Evolutionary conservation across 2,113 vertebrate species (phyloP).

Genomic region (Malaclemys terrapin): DNA sequence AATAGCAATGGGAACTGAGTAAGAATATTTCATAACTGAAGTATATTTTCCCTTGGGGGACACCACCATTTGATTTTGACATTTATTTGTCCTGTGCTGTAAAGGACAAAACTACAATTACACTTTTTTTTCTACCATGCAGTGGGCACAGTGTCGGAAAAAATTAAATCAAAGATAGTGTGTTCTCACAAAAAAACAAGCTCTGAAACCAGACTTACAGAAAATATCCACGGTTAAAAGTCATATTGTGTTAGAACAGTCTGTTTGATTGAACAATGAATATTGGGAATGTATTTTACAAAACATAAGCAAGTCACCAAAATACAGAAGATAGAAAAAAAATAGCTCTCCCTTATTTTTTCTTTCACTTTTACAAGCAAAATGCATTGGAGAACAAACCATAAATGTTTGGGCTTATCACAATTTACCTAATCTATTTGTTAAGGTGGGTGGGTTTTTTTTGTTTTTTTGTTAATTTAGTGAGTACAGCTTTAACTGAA

Average conservation of each 20-base stretch:
- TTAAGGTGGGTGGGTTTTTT: neutral
- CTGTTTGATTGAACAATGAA: neutral
- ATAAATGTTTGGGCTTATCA: neutral
- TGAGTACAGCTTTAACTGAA: slow-evolving; percentile 16
- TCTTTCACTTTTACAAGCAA: neutral
- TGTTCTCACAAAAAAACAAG: slow-evolving; percentile 70
- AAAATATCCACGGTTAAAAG: slow-evolving; percentile 51
- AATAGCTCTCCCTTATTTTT: neutral
- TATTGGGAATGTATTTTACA: slow-evolving; percentile 4
- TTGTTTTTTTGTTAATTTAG: neutral
- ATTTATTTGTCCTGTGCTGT: slow-evolving; percentile 87
- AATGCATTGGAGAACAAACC: neutral
- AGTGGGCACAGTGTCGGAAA: slow-evolving; percentile 78
- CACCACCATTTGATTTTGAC: slow-evolving; percentile 86
- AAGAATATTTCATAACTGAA: slow-evolving; percentile 83
- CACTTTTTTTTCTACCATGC: slow-evolving; percentile 70
- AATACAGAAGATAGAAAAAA: neutral
- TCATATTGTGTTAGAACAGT: slow-evolving; percentile 41
- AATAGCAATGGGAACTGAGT: slow-evolving; percentile 75
- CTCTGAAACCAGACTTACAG: slow-evolving; percentile 67
- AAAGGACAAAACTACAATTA: slow-evolving; percentile 87
- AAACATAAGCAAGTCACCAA: neutral
- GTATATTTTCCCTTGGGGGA: slow-evolving; percentile 80
- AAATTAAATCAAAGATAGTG: slow-evolving; percentile 79
- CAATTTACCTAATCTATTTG: slow-evolving; percentile 7